Evolutionary conservation across 2,888 invertebrate species (phyloP).

Genomic region (Lasioglossum morio): DNA sequence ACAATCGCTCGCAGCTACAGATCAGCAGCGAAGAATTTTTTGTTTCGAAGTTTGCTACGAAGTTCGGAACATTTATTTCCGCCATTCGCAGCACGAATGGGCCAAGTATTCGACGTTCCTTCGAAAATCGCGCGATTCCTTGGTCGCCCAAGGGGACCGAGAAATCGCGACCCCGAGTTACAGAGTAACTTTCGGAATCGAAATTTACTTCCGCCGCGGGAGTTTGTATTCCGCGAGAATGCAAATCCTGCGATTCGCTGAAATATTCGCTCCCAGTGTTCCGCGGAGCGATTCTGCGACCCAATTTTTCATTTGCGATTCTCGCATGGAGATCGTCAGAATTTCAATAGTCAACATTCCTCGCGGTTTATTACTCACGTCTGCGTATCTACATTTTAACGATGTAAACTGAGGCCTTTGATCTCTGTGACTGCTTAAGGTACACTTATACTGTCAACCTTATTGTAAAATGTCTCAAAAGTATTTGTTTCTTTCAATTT

Average conservation of each 20-base stretch:
- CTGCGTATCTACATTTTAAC: neutral
- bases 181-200: conserved; percentile 27
- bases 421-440: neutral
- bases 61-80: neutral
- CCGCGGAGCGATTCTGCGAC: conserved; percentile 26
- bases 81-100: neutral
- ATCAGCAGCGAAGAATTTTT: neutral
- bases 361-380: neutral
- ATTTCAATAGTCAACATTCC: conserved; percentile 8
- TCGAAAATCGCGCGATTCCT: conserved; percentile 3
- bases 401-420: neutral
- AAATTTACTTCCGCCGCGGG: conserved; percentile 9
- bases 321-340: conserved; percentile 1
- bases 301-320: conserved; percentile 17
- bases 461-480: neutral
- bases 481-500: neutral
- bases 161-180: conserved; percentile 12
- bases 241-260: conserved; percentile 28
- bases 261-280: conserved; percentile 12
- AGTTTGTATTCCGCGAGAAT: conserved; percentile 27
- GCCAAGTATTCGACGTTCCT: neutral
- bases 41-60: neutral
- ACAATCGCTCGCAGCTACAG: neutral
- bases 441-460: neutral
- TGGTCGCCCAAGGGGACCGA: neutral